Conservation (phyloP, 2,888 invertebrate species). For the Drosophila suboccidentalis region DNA sequence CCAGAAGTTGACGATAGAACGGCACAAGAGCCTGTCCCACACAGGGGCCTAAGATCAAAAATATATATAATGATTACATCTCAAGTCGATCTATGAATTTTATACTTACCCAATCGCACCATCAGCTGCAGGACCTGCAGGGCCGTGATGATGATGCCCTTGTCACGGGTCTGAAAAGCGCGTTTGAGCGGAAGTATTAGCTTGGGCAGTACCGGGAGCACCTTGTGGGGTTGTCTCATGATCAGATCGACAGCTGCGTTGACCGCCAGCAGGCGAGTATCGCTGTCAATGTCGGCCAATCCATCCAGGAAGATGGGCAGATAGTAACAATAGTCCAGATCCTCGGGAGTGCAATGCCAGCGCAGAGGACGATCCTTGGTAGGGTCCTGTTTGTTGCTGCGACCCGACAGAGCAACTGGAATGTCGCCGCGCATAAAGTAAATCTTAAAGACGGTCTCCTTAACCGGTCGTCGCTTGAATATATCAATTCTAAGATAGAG, state of each 20-base stretch:
- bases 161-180: slow-evolving; percentile 94
- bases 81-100: neutral
- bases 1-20: slow-evolving; percentile 97
- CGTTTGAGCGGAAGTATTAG: slow-evolving; percentile 96
- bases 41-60: slow-evolving; percentile 79
- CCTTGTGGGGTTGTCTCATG: slow-evolving; percentile 85
- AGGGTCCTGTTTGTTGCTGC: slow-evolving; percentile 69
- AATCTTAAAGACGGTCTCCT: slow-evolving; percentile 83
- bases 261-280: slow-evolving; percentile 93
- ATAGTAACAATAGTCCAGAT: slow-evolving; percentile 95
- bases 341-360: slow-evolving; percentile 83
- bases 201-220: slow-evolving; percentile 94
- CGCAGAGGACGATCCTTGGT: slow-evolving; percentile 82
- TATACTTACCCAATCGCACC: slow-evolving; percentile 89
- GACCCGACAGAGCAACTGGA: slow-evolving; percentile 79
- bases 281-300: slow-evolving; percentile 92
- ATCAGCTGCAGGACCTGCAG: slow-evolving; percentile 94
- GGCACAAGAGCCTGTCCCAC: slow-evolving; percentile 98
- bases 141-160: slow-evolving; percentile 92
- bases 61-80: neutral
- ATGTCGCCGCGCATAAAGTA: slow-evolving; percentile 85
- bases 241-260: slow-evolving; percentile 95
- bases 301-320: slow-evolving; percentile 98
- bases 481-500: slow-evolving; percentile 72
- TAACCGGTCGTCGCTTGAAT: slow-evolving; percentile 76